These are phyloP conservation scores for Charanyca ferruginea DNA, from an alignment of 2,888 invertebrate species.

Conservation along the genomic window DNA sequence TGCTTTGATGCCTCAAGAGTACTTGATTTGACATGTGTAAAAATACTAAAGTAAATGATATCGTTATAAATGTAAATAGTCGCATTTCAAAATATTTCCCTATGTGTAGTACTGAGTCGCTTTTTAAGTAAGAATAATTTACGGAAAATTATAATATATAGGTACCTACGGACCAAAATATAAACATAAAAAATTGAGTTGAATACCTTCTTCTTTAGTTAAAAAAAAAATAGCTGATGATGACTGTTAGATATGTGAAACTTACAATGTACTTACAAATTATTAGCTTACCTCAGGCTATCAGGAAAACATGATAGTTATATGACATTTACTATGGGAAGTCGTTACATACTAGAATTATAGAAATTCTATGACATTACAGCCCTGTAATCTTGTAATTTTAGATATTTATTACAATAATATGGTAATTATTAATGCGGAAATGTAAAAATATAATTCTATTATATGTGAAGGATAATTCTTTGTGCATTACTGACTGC, in stretches of 20 bases:
- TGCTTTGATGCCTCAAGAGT: conserved; percentile 1
- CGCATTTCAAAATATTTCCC: not conserved
- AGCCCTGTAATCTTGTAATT: conserved; percentile 38
- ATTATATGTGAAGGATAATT: conserved; percentile 22
- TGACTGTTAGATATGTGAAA: conserved; percentile 46
- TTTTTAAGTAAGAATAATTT: not conserved
- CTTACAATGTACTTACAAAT: conserved; percentile 47
- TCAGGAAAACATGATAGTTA: conserved; percentile 72
- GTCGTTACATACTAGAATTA: conserved; percentile 66
- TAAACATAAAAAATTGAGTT: no score
- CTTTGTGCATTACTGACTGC: conserved; percentile 11
- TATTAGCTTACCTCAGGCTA: conserved; percentile 64
- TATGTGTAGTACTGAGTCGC: not conserved
- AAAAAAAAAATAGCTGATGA: conserved; percentile 19
- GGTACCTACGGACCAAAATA: no score
- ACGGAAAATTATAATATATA: not conserved
- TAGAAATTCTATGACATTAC: conserved; percentile 47
- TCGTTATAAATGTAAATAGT: conserved; percentile 1
- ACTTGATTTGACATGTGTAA: conserved; percentile 1
- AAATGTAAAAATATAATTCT: conserved; percentile 58
- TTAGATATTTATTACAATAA: conserved; percentile 54
- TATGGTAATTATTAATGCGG: conserved; percentile 52
- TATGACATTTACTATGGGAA: conserved; percentile 69
- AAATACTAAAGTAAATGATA: not conserved
- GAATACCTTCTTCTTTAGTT: no score